These are phyloP conservation scores for Leptosomus discolor DNA, from an alignment of 2,113 vertebrate species.

Conservation along the genomic window DNA sequence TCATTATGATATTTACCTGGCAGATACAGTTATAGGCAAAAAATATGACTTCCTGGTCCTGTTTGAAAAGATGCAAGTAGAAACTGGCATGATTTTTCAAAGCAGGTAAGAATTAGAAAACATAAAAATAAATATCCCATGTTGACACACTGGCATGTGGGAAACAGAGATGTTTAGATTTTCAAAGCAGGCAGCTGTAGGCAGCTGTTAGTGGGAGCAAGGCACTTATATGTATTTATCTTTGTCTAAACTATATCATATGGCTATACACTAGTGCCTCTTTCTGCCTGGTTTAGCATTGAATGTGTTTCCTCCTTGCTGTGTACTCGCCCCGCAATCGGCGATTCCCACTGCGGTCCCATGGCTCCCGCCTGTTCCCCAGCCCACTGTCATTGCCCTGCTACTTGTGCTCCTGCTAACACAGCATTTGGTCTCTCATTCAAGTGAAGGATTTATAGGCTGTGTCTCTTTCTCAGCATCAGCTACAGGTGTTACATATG, in stretches of 20 bases:
- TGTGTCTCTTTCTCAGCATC: not conserved
- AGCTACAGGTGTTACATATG: not conserved
- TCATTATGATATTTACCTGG: constrained; percentile 32
- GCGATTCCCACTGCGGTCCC: not conserved
- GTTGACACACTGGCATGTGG: not conserved
- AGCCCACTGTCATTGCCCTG: not conserved
- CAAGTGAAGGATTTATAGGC: not conserved
- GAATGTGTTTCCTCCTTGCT: rapidly evolving
- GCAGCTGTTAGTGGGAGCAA: not conserved
- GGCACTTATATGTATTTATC: not conserved
- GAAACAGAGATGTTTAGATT: not conserved
- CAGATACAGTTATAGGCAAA: not conserved
- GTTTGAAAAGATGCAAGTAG: not conserved
- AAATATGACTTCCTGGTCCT: not conserved
- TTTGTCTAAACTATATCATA: not conserved
- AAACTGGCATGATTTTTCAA: not conserved
- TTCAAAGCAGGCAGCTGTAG: not conserved
- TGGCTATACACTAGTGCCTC: not conserved
- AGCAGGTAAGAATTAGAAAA: not conserved
- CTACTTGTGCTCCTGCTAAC: not conserved
- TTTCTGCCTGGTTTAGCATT: not conserved
- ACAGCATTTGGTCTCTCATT: rapidly evolving
- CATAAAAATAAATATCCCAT: not conserved
- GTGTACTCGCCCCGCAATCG: rapidly evolving
- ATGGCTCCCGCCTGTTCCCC: not conserved